These are phyloP conservation scores for Myiagra hebetior DNA, from an alignment of 2,113 vertebrate species.

Conservation along the genomic window DNA sequence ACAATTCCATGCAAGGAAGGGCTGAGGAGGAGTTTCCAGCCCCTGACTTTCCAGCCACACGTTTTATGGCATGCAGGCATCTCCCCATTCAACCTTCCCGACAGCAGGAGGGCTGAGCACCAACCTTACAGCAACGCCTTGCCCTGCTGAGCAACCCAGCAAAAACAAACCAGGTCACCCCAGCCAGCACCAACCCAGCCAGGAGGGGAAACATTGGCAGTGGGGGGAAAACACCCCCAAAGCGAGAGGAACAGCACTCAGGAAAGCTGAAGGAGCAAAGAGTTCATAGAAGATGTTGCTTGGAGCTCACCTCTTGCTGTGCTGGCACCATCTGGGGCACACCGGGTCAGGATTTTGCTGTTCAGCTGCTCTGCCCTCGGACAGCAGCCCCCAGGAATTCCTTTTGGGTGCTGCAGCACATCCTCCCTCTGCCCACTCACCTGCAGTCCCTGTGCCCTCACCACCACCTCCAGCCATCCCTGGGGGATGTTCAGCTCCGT, in stretches of 20 bases:
- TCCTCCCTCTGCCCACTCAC: neutral
- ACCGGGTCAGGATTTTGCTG: neutral
- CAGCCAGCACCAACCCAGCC: neutral
- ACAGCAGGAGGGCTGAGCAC: neutral
- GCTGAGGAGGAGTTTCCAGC: neutral
- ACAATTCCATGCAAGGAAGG: neutral
- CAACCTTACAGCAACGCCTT: neutral
- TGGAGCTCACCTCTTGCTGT: neutral
- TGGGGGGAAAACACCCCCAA: neutral
- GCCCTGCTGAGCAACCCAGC: neutral
- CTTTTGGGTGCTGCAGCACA: neutral
- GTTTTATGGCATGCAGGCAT: neutral
- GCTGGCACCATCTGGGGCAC: neutral
- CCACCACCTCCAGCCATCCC: fast-evolving
- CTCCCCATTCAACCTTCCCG: neutral
- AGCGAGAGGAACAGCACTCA: fast-evolving
- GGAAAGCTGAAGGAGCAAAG: neutral
- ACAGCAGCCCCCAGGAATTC: neutral
- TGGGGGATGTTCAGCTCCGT: fast-evolving
- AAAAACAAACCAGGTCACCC: neutral
- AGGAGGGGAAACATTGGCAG: fast-evolving
- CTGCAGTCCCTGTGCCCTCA: neutral
- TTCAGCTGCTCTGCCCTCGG: fast-evolving
- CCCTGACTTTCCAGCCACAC: fast-evolving
- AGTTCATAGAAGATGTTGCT: neutral